Base-by-base conservation (phyloP, 2,888 invertebrate genomes). In the Aproaerema taeniolella region DNA sequence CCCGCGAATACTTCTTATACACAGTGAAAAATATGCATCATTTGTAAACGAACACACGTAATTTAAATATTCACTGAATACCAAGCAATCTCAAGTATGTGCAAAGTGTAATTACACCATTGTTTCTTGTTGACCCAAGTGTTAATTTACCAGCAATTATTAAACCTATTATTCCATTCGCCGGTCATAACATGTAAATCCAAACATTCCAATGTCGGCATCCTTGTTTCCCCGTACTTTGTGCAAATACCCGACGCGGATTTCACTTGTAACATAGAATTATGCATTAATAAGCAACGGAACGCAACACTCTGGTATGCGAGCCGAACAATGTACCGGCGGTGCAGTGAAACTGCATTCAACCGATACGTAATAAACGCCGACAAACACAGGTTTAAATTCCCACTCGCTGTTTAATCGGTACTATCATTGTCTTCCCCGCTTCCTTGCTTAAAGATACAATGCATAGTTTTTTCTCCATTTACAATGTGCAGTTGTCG, bases 371-470 rank as follows among this genome's bases (percentile, higher is more conserved):
- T 72, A 72, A 77, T 80, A 77, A 76, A 72, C 64, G 59, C n/a
- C n/a, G n/a, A 57, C 61, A 60, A 65, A 65, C 66, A 60, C 62
- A 62, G 63, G 66, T 74, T 72, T 67, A 67, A 61, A 66, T 80
- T 79, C 79, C 75, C 79, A 82, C 74, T 76, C 67, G 70, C 67
- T 69, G 54, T 64, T 71, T 73, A 74, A 78, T 75, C 71, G 68
- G 63, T 58, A 62, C 64, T 72, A 75, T 76, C 79, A 82, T 85
- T 83, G 79, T 82, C 73, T 83, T 77, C 56, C 43, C 55, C 58
- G 62, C 68, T 80, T 78, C 81, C 77, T 71, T 67, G 58, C 63
- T 67, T 59, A 68, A 67, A 58, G 61, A 70, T 64, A 78, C 77
- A 78, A 82, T 80, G 70, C 68, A 60, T 54, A 57, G 61, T 73